Conservation (phyloP, 1,140 invertebrate species). For the Condylostylus longicornis region DNA sequence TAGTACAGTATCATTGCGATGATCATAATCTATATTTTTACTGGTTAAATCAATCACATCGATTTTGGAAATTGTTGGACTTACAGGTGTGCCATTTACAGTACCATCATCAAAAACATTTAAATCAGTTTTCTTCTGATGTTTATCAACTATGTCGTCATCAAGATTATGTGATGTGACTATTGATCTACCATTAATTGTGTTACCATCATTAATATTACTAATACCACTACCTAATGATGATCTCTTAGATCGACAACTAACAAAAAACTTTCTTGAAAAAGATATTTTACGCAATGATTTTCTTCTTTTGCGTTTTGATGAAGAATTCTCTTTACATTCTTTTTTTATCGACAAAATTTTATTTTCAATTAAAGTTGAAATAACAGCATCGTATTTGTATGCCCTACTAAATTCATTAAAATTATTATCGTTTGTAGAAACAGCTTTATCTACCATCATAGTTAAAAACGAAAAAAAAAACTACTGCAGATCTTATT, state of each 20-base stretch:
- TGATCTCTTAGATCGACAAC: neutral
- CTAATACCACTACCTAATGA: no score
- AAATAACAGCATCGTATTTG: slow-evolving; percentile 28
- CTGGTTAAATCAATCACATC: no score
- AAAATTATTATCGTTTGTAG: slow-evolving; percentile 23
- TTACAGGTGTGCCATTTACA: no score
- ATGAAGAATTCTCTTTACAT: slow-evolving; percentile 26
- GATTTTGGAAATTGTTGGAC: no score
- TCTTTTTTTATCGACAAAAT: slow-evolving; percentile 29
- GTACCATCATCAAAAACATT: no score
- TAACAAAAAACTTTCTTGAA: slow-evolving; percentile 19
- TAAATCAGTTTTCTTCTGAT: no score
- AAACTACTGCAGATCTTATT: no score
- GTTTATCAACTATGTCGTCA: neutral
- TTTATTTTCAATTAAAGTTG: slow-evolving; percentile 27
- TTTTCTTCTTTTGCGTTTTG: slow-evolving; percentile 21
- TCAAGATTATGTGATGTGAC: slow-evolving; percentile 8
- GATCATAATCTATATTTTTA: no score
- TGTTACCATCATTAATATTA: neutral
- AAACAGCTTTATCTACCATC: slow-evolving; percentile 32
- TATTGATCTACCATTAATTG: neutral
- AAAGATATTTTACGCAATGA: slow-evolving; percentile 25
- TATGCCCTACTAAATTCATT: slow-evolving; percentile 22
- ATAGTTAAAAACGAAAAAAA: no score
- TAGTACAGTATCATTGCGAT: no score